Conservation (phyloP, 2,888 invertebrate species). For the Ennomos quercinarius region DNA sequence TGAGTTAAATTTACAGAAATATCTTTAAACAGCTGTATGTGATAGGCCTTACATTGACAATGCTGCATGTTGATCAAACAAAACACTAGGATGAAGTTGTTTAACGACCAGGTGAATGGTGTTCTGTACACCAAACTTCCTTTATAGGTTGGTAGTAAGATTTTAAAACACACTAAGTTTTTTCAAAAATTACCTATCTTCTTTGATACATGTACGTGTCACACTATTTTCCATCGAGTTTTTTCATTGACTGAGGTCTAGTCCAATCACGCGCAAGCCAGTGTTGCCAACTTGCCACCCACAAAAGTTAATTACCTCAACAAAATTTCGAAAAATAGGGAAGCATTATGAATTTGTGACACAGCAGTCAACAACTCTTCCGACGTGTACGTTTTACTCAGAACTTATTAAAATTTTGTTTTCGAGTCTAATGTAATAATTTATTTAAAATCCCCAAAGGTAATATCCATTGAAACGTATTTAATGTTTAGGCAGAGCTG, state of each 20-base stretch:
- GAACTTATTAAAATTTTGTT: constrained; percentile 81
- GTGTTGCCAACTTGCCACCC: neutral
- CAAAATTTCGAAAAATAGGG: constrained; percentile 57
- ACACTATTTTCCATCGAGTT: too few species aligned
- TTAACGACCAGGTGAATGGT: too few species aligned
- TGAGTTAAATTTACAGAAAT: neutral
- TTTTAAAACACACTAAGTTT: too few species aligned
- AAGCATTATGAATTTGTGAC: constrained; percentile 56
- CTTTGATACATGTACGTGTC: too few species aligned
- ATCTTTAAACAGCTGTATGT: neutral
- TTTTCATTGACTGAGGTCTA: too few species aligned
- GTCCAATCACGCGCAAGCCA: too few species aligned
- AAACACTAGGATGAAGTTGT: neutral
- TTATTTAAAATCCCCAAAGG: constrained; percentile 83
- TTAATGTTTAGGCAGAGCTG: constrained; percentile 66
- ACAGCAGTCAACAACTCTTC: constrained; percentile 63
- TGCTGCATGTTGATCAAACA: constrained; percentile 35
- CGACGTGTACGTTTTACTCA: constrained; percentile 52
- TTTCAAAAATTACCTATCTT: too few species aligned
- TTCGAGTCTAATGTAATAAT: constrained; percentile 81
- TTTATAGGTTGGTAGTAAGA: too few species aligned
- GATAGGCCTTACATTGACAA: constrained; percentile 16
- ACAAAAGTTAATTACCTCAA: constrained; percentile 52
- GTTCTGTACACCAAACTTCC: too few species aligned
- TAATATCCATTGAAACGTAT: constrained; percentile 81